These are phyloP conservation scores for Muntiacus muntjak DNA, from an alignment of 2,113 vertebrate species.

Conservation along the genomic window DNA sequence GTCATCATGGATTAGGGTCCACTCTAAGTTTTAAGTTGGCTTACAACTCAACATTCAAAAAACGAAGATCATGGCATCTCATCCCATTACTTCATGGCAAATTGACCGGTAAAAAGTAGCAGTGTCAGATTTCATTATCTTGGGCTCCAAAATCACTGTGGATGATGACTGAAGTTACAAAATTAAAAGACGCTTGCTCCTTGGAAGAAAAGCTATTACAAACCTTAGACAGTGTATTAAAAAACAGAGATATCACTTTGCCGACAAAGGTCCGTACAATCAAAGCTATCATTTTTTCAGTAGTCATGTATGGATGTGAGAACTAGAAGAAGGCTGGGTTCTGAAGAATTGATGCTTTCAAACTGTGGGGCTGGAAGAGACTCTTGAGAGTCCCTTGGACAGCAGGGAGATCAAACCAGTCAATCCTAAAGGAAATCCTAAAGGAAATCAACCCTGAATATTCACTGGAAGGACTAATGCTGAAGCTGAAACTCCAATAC, in stretches of 20 bases:
- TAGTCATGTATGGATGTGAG: not conserved
- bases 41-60: not conserved
- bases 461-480: not conserved
- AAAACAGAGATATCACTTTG: not conserved
- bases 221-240: not conserved
- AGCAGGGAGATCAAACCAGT: not conserved
- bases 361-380: not conserved
- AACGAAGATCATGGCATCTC: not conserved
- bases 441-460: not conserved
- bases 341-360: not conserved
- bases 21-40: not conserved
- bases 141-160: not conserved
- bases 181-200: not conserved
- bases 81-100: not conserved
- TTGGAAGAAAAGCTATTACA: not conserved
- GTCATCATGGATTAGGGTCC: not conserved
- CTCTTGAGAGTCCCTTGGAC: not conserved
- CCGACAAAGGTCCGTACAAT: not conserved
- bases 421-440: not conserved
- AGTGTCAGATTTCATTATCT: not conserved
- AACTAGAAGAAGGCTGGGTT: not conserved
- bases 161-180: not conserved
- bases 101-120: not conserved
- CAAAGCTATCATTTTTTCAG: not conserved
- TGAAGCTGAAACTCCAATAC: not conserved